Evolutionary conservation across 2,113 vertebrate species (phyloP), one percentile per base, ranked within the genome.

Genomic region (Uropsilus gracilis): DNA sequence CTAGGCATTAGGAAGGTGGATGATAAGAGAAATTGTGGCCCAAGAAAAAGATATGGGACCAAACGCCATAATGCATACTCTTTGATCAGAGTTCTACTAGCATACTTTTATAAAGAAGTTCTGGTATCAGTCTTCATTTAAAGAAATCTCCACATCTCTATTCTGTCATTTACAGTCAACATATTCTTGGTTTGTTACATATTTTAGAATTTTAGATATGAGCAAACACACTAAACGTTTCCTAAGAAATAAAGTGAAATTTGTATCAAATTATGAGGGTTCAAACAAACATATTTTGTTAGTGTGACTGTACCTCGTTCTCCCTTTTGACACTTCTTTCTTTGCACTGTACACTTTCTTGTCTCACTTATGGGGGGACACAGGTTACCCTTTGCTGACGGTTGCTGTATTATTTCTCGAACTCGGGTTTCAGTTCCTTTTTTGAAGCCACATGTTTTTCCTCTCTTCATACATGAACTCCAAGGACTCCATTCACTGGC

Each of bases 371-470:
- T 98, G 11, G 98, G 97, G 63, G 99, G 99, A 97, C 99, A 99
- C 92, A 98, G 97, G 91, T 97, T 98, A 53, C 99, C 99, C 73
- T 98, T 98, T 86, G 98, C 97, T 83, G 99, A 99, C 0, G 99
- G 99, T 94, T 98, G 98, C 95, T 99, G 99, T 68, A 99, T 86
- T 92, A 99, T 98, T 96, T 99, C 99, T 97, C 99, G 98, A 73
- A 98, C 98, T 95, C 99, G 99, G 85, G 99, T 99, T 98, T 99
- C 99, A 97, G 99, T 99, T 87, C 99, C 99, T 93, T 98, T 98
- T 98, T 98, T 99, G 98, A 99, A 99, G 94, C 99, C 99, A 95
- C 99, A 99, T 12, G 98, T 99, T 98, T 99, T 99, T 68, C 99
- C 99, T 91, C 98, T 98, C 96, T 99, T 99, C 59, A 97, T 98